Evolutionary conservation across 2,797 vertebrate genomes (phyloP).

Genomic region (Merluccius polli): DNA sequence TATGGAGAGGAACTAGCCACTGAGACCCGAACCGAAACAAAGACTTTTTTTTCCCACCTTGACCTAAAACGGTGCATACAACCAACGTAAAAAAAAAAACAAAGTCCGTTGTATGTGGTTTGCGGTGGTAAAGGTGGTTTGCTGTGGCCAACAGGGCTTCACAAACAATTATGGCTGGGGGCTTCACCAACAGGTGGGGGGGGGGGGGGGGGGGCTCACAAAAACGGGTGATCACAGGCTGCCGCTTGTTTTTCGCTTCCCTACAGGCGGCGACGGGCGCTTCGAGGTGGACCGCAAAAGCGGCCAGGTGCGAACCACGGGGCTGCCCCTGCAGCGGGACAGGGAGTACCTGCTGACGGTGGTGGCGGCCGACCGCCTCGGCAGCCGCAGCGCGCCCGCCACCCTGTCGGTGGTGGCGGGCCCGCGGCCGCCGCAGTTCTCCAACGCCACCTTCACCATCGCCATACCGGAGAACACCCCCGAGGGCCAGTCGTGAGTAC

Average conservation of each 20-base stretch:
- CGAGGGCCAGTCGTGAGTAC: conserved; percentile 77
- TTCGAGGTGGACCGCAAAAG: conserved; percentile 83
- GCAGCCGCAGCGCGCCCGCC: conserved; percentile 74
- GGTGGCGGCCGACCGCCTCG: conserved; percentile 77
- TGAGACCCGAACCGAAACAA: neutral
- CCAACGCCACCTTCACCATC: conserved; percentile 75
- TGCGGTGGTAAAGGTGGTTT: too few relatives aligned
- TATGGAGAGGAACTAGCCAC: neutral
- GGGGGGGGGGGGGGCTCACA: too few relatives aligned
- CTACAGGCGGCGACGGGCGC: conserved; percentile 79
- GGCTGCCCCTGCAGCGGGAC: conserved; percentile 77
- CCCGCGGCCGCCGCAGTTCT: conserved; percentile 79
- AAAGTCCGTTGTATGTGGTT: too few relatives aligned
- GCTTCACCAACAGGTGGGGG: too few relatives aligned
- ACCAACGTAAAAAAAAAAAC: too few relatives aligned
- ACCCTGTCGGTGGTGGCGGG: conserved; percentile 80
- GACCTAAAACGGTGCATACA: too few relatives aligned
- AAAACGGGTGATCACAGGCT: neutral
- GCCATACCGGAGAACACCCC: conserved; percentile 76
- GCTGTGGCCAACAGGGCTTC: too few relatives aligned
- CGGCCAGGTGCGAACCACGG: conserved; percentile 80
- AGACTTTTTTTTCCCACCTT: too few relatives aligned
- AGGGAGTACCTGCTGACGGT: conserved; percentile 82
- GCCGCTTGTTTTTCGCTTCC: neutral
- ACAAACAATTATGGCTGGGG: too few relatives aligned